Evolutionary conservation across 2,797 vertebrate species (phyloP), one percentile per base, ranked within the genome.

Genomic region (Brachyrhaphis roseni): DNA sequence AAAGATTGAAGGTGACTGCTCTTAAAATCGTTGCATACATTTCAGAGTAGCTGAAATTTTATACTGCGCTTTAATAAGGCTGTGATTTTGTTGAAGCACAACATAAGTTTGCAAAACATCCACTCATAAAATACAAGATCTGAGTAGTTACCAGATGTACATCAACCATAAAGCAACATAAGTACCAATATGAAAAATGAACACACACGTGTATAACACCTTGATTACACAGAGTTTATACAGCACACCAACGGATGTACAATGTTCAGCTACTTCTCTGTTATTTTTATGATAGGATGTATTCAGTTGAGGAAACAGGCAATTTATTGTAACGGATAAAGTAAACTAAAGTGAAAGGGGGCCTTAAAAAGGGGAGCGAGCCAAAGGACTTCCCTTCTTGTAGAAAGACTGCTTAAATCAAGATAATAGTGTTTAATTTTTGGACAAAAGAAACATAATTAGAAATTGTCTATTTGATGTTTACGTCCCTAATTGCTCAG

Each of bases 401-500:
- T 18, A 20, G 18, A 57, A n/a, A 57, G 8, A 57, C 53, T 57
- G 23, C 6, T 59, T 31, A 59, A 59, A 1, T 28, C 55, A 59
- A 59, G 12, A n/a, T 59, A 28, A 13, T n/a, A n/a, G n/a, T n/a
- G n/a, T n/a, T n/a, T n/a, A n/a, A n/a, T n/a, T n/a, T n/a, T n/a
- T 59, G 31, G 59, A 64, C 31, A 64, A 64, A 71, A 23, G 11
- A 79, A 78, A 68, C 47, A 85, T 79, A 45, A 70, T 74, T 78
- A 41, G 34, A 84, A 76, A 1, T 41, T 51, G 34, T 72, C 31
- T 66, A 72, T 34, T 26, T 80, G 47, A 81, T 11, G 26, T 71
- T 46, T 64, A 16, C n/a, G n/a, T 81, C 77, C 75, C 43, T 80
- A 55, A 74, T 74, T 79, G 47, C 83, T 59, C 36, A 8, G 12